These are phyloP conservation scores for Clivina fossor DNA, from an alignment of 2,888 invertebrate genomes.

Conservation along the genomic window DNA sequence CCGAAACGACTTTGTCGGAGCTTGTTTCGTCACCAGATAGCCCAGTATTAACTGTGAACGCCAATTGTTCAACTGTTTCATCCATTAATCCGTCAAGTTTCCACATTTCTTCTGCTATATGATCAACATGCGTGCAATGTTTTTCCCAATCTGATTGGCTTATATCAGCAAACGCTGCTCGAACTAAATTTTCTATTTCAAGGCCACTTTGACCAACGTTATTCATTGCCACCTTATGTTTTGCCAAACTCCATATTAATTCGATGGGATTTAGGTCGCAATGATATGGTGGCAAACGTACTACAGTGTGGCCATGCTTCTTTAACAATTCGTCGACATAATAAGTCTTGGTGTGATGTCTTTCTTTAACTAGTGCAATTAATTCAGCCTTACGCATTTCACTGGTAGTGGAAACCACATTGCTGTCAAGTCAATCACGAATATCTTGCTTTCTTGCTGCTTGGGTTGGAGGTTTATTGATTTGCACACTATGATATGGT, in stretches of 20 bases:
- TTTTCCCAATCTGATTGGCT: background rate
- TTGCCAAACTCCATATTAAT: background rate
- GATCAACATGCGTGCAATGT: background rate
- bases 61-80: background rate
- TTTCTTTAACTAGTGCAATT: background rate
- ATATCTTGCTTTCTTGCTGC: constrained; percentile 36
- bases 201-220: background rate
- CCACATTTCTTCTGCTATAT: background rate
- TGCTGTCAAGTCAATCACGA: background rate
- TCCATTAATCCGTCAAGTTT: background rate
- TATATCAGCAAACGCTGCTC: background rate
- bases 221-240: background rate
- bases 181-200: background rate
- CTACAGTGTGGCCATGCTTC: background rate
- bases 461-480: constrained; percentile 41
- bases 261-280: background rate
- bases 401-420: no score
- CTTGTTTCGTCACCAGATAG: background rate
- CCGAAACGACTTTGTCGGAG: no score
- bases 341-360: background rate
- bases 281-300: background rate
- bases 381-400: background rate
- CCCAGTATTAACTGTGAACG: background rate
- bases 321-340: background rate
- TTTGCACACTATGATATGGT: constrained; percentile 36